Base-by-base conservation (phyloP, 2,797 vertebrate genomes). In the Enteromius thamalakanensis region DNA sequence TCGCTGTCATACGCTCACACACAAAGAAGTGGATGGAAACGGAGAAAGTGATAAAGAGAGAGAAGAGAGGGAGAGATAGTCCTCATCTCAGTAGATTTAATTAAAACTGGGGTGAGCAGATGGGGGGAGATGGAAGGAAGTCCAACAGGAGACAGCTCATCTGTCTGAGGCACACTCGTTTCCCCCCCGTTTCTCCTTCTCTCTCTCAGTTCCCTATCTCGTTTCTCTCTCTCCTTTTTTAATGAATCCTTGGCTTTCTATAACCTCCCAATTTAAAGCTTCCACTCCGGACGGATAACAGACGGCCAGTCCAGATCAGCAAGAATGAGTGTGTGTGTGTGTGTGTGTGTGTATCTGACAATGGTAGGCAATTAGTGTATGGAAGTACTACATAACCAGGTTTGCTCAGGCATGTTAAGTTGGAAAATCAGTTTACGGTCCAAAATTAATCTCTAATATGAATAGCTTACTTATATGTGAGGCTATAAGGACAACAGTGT, bases 21-120 rank as follows among this genome's bases (percentile, higher is more conserved):
- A 85, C 83, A 90, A 85, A 85, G 81, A 86, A 74, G 83, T 86
- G 85, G 81, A 85, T 60, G 32, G 68, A 62, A 47, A 74, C 29
- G 29, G 75, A 70, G 74, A 10, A 42, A 76, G 68, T 62, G 78
- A 83, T 76, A 65, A 42, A 71, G 71, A 74, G 68, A 85, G 60
- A 86, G 29, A 65, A 92, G 88, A 88, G 32, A 49, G 88, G 88
- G 86, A 88, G 85, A 90, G 89, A 86, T 88, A 91, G 91, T 88
- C 87, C 85, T 90, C 91, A 93, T 97, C 97, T 98, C 96, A 92
- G 95, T 96, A 97, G 97, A 97, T 98, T 98, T 98, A 98, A 99
- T 98, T 98, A 98, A 98, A 98, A 96, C 93, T 88, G 89, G 93
- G 93, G 94, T 85, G 96, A 99, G 96, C 97, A 99, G 97, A 99